Evolutionary conservation across 2,888 invertebrate genomes (phyloP).

Genomic region (Amblyjoppa proteus): DNA sequence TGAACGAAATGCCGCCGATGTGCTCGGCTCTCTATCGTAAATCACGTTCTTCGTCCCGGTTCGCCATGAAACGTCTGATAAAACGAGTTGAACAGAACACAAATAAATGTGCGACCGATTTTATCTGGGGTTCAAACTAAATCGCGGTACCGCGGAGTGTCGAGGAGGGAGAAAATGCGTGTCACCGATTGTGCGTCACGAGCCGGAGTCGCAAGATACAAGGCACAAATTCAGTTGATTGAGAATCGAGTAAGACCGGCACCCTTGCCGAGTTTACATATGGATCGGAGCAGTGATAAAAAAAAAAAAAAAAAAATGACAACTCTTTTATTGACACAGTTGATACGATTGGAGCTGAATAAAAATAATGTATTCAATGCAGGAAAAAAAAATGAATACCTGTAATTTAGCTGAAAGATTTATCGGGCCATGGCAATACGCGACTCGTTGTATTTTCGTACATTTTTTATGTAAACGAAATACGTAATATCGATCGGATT

Average conservation of each 20-base stretch:
- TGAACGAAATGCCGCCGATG: not conserved
- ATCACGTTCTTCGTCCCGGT: not conserved
- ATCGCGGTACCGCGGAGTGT: not conserved
- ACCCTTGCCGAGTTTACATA: not conserved
- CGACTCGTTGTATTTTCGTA: too few relatives aligned
- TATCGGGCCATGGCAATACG: too few relatives aligned
- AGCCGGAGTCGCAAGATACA: not conserved
- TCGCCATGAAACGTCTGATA: slow-evolving; percentile 14
- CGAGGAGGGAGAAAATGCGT: not conserved
- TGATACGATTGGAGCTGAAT: too few relatives aligned
- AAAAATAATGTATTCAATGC: too few relatives aligned
- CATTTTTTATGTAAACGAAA: too few relatives aligned
- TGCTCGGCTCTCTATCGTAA: not conserved
- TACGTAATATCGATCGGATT: too few relatives aligned
- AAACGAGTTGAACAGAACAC: not conserved
- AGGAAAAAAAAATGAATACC: too few relatives aligned
- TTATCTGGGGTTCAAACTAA: not conserved
- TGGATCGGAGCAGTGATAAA: not conserved
- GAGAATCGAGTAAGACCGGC: not conserved
- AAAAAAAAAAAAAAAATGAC: not conserved
- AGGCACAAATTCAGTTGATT: not conserved
- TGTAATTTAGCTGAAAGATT: too few relatives aligned
- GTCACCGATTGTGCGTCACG: not conserved
- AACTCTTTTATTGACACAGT: not conserved
- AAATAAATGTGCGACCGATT: not conserved